Evolutionary conservation across 2,113 vertebrate species (phyloP).

Genomic region (Corythoichthys haematopterus): DNA sequence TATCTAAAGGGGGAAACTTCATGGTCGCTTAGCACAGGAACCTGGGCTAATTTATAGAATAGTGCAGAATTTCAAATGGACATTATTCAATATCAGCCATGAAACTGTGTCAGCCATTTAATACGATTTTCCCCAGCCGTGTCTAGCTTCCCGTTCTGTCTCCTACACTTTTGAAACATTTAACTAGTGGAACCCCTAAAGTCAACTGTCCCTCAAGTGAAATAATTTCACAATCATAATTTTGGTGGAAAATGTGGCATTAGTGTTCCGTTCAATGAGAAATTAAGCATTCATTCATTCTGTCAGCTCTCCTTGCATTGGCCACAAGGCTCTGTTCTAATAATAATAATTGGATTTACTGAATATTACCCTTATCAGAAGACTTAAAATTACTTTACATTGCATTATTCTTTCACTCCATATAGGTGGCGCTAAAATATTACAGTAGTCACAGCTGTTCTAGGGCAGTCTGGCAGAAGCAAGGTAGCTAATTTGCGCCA

Average conservation of each 20-base stretch:
- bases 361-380: too few species aligned
- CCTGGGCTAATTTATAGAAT: slow-evolving; percentile 31
- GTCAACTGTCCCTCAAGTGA: background rate
- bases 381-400: too few species aligned
- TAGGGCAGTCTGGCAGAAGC: too few species aligned
- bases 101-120: slow-evolving; percentile 28
- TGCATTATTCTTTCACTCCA: too few species aligned
- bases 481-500: too few species aligned
- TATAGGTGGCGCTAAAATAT: too few species aligned
- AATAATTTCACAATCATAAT: background rate
- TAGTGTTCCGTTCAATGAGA: background rate
- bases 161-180: slow-evolving; percentile 1
- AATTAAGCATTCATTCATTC: background rate
- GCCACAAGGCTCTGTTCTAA: background rate
- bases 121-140: slow-evolving; percentile 11
- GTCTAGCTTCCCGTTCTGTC: slow-evolving; percentile 22
- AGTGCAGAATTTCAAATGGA: slow-evolving; percentile 37
- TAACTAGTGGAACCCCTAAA: background rate
- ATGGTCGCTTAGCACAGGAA: slow-evolving; percentile 39
- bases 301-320: background rate
- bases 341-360: too few species aligned
- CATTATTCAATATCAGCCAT: slow-evolving; percentile 30
- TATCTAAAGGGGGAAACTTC: slow-evolving; percentile 33
- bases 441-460: too few species aligned
- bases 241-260: background rate